A percentile compares a stretch with the other conserved stretches of the same genome.
Conservation (phyloP, 2,797 vertebrate genomes). For the Acanthurus leucopareius region DNA sequence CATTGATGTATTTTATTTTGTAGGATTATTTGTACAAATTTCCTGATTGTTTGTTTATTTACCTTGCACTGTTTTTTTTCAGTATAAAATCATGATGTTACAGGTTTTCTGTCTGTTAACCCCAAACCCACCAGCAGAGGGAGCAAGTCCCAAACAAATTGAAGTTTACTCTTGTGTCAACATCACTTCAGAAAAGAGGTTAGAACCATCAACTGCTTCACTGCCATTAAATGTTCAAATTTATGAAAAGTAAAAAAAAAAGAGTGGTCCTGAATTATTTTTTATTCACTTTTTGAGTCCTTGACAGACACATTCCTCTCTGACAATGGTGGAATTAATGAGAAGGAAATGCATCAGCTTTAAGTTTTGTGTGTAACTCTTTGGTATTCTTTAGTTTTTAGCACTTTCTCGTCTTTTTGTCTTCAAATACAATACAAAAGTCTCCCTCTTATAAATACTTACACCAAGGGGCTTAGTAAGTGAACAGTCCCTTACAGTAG, state of each 20-base stretch:
- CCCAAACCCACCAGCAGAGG: conserved; percentile 67
- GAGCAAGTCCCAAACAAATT: conserved; percentile 59
- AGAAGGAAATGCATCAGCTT: not conserved
- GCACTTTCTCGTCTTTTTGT: conserved; percentile 9
- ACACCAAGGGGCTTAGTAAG: conserved; percentile 4
- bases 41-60: not conserved
- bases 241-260: conserved; percentile 36
- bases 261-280: not conserved
- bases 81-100: not conserved
- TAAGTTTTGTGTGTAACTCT: not conserved
- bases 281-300: not conserved
- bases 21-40: not conserved
- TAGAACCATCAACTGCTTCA: not conserved
- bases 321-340: not conserved
- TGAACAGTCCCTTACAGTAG: not conserved
- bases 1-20: conserved; percentile 1
- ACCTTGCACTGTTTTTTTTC: conserved; percentile 2
- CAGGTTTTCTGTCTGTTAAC: not conserved
- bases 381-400: not conserved
- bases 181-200: not conserved
- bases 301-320: not conserved
- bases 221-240: conserved; percentile 19
- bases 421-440: not conserved
- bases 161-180: not conserved
- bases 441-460: not conserved